Percentiles rank a stretch among this genome's conserved stretches.
Evolutionary conservation across 2,888 invertebrate genomes (phyloP).

Genomic region (Drosophila putrida): DNA sequence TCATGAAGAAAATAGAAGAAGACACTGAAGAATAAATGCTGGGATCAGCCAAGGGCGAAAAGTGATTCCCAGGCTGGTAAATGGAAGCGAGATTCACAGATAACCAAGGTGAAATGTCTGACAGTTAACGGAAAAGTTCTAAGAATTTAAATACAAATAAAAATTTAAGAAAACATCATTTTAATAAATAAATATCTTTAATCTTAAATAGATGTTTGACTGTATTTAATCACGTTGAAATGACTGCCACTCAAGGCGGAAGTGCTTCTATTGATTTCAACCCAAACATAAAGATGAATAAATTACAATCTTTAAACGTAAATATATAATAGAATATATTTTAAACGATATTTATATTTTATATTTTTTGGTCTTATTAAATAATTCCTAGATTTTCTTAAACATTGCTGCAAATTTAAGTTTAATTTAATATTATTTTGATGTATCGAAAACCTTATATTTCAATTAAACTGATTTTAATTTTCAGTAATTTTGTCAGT

Average conservation of each 20-base stretch:
- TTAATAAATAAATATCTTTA: too few relatives aligned
- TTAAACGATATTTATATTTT: too few relatives aligned
- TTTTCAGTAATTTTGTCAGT: too few relatives aligned
- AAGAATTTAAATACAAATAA: too few relatives aligned
- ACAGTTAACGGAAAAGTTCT: not conserved
- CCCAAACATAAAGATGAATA: not conserved
- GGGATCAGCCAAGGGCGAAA: slow-evolving; percentile 13
- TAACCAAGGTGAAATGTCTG: slow-evolving; percentile 19
- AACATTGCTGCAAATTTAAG: too few relatives aligned
- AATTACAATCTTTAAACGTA: not conserved
- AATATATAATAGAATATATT: not conserved
- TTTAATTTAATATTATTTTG: too few relatives aligned
- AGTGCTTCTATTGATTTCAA: not conserved
- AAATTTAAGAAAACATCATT: too few relatives aligned
- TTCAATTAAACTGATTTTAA: too few relatives aligned
- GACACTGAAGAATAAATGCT: slow-evolving; percentile 31
- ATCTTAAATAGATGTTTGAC: too few relatives aligned
- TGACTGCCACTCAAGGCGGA: slow-evolving; percentile 1
- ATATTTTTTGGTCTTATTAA: too few relatives aligned
- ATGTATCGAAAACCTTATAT: too few relatives aligned
- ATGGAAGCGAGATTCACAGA: slow-evolving; percentile 9
- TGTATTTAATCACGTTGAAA: slow-evolving; percentile 7
- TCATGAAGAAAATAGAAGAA: slow-evolving; percentile 24
- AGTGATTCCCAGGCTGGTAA: slow-evolving; percentile 9
- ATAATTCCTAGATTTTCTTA: too few relatives aligned